Evolutionary conservation across 2,888 invertebrate genomes (phyloP).

Genomic region (Yponomeuta plumbellus): DNA sequence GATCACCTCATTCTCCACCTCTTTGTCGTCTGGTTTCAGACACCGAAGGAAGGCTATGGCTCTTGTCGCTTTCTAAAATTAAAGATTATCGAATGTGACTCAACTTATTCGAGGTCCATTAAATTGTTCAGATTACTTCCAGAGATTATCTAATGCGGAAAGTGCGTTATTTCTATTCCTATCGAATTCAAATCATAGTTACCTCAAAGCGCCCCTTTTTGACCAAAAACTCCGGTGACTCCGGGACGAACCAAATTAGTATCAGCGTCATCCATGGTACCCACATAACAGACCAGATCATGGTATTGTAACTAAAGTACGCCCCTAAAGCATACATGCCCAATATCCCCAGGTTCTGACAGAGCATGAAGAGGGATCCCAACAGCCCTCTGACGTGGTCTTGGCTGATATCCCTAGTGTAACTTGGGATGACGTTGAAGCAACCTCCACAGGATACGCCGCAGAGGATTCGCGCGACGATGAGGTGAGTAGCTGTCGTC

Average conservation of each 20-base stretch:
- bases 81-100: not conserved
- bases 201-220: constrained; percentile 48
- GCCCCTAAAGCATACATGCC: constrained; percentile 50
- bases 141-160: too few species aligned
- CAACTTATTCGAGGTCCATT: too few species aligned
- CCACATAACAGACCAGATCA: constrained; percentile 40
- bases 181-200: constrained; percentile 18
- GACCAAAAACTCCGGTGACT: constrained; percentile 54
- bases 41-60: constrained; percentile 48
- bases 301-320: constrained; percentile 42
- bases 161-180: too few species aligned
- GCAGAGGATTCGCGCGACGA: constrained; percentile 40
- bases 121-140: not conserved
- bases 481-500: constrained; percentile 24
- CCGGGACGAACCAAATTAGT: constrained; percentile 48
- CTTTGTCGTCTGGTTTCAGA: constrained; percentile 38
- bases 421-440: constrained; percentile 48
- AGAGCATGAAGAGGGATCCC: constrained; percentile 42
- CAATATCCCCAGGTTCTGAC: constrained; percentile 46
- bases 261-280: constrained; percentile 40
- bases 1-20: constrained; percentile 42
- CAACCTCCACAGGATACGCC: constrained; percentile 50
- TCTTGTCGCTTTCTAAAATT: constrained; percentile 42
- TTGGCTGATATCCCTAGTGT: constrained; percentile 54
- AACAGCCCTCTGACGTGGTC: constrained; percentile 48